Base-by-base conservation (phyloP, 2,113 vertebrate species). In the Pomatorhinus ruficollis region DNA sequence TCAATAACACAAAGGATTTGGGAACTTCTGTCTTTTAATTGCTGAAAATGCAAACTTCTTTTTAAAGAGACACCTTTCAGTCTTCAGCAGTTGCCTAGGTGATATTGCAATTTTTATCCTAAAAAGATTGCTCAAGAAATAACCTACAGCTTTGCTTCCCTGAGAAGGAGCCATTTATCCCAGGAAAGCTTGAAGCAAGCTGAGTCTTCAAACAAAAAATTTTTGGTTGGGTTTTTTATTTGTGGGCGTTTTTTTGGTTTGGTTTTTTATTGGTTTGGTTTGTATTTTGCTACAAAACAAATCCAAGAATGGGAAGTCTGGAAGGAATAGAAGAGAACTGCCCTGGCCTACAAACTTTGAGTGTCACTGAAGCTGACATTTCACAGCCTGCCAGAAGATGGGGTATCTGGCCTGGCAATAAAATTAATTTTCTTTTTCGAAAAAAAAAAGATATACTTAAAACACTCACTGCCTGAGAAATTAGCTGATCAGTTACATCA, bases 371-470 rank as follows among this genome's bases (percentile, higher is more conserved):
- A 65, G 76, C 21, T 87, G 80, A 57, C 45, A 21, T 92, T 92
- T 83, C 88, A 78, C 35, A 81, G 56, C 28, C 70, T 71, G 53
- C 66, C 93, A 95, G 92, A 39, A 95, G 91, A 86, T 91, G 77
- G 94, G 20, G 78, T 49, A 54, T 47, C 82, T 44, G 27, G 6
- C 27, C 44, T 47, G 25, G 11, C 53, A 75, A 64, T 18, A 54
- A 64, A 68, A 30, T 23, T 65, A 5, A 44, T 33, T 52, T 68
- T 40, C 50, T 37, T 54, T 12, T 81, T 63, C n/a, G 15, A 53
- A 56, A 79, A 76, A 76, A 8, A 39, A 83, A 52, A 23, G 13
- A 31, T 3, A 2, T 7, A 11, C 28, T 52, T 33, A 54, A 79
- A 74, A 23, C 8, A 33, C 2, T 11, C 24, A 28, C 17, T 28